phyloP scores from a whole-genome alignment of 1,140 invertebrate genomes.

The Anoplophora glabripennis region DNA sequence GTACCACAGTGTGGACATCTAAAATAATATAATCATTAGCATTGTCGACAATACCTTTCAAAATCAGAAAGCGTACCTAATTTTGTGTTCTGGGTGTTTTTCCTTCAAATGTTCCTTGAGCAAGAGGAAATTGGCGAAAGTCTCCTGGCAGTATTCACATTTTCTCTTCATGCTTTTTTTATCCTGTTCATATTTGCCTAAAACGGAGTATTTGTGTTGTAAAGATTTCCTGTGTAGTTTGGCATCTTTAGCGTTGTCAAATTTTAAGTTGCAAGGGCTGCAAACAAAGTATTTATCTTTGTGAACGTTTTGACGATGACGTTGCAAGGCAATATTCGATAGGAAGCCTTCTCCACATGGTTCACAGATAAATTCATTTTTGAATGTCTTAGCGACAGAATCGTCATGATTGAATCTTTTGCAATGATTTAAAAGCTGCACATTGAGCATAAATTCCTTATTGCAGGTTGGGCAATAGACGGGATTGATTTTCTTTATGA shows the following conservation, averaged over 20 bases:
- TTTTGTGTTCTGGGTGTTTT: constrained; percentile 59
- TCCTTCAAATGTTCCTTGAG: constrained; percentile 65
- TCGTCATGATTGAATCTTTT: constrained; percentile 53
- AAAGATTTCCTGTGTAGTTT: constrained; percentile 64
- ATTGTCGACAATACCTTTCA: constrained; percentile 1
- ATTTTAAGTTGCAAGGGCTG: constrained; percentile 63
- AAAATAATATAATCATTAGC: constrained; percentile 38
- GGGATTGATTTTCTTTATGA: constrained; percentile 66
- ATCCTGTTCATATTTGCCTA: constrained; percentile 12
- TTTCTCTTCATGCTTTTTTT: constrained; percentile 48
- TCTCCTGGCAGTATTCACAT: constrained; percentile 60
- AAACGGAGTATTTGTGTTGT: constrained; percentile 54
- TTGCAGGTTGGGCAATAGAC: constrained; percentile 62
- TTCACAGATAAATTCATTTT: constrained; percentile 49
- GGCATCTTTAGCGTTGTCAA: constrained; percentile 59
- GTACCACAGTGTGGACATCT: constrained; percentile 67
- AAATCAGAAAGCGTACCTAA: constrained; percentile 46
- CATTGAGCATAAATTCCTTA: constrained; percentile 65
- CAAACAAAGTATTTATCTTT: constrained; percentile 63
- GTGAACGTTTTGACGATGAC: constrained; percentile 59
- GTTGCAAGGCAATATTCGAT: constrained; percentile 62
- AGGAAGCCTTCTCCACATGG: constrained; percentile 58
- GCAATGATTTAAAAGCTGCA: constrained; percentile 65
- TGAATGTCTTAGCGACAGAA: constrained; percentile 16
- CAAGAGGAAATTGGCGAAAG: constrained; percentile 55